Evolutionary conservation across 2,888 invertebrate genomes (phyloP), one percentile per base, ranked within the genome.

Genomic region (Pandemis heparana): DNA sequence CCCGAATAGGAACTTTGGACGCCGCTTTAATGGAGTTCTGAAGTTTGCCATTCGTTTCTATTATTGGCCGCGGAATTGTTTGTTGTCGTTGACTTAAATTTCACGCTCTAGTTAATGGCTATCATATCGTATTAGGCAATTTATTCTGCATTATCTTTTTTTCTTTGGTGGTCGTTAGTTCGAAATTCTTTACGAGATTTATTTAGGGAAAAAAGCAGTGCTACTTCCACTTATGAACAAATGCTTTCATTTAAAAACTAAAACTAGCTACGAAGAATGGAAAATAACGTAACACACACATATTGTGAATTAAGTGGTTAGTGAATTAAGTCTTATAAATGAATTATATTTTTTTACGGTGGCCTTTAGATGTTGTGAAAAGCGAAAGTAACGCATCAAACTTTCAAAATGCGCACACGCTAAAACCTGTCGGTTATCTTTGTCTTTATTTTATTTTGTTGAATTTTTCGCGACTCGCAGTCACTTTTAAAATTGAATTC

Each of bases 401-500:
- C 9, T 41, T 9, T 48, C 68, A 23, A 59, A 66, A 73, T 80
- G 82, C 82, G 85, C 82, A 84, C 84, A 83, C 83, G 79, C 75
- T 80, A 75, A 79, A 85, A 84, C 79, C 80, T 80, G 81, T 83
- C 83, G 86, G 85, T 83, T 83, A 87, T 87, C 87, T 87, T 85
- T 87, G 85, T 83, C 82, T 79, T 85, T 84, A 84, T 89, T 90
- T 91, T 87, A 85, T 89, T 90, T 89, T 83, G 83, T 82, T 76
- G 82, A 88, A 89, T 90, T 85, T 91, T 91, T 89, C 87, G 87
- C 89, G 85, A 85, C 85, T 84, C 83, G 75, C 82, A 86, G 84
- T 83, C 85, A 87, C 87, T 90, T 89, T 91, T 88, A 87, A 90
- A 92, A 92, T 92, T 92, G 89, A 90, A 94, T 93, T 94, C 92